phyloP scores from a whole-genome alignment of 2,113 vertebrate genomes.

The Periophthalmodon schlosseri region DNA sequence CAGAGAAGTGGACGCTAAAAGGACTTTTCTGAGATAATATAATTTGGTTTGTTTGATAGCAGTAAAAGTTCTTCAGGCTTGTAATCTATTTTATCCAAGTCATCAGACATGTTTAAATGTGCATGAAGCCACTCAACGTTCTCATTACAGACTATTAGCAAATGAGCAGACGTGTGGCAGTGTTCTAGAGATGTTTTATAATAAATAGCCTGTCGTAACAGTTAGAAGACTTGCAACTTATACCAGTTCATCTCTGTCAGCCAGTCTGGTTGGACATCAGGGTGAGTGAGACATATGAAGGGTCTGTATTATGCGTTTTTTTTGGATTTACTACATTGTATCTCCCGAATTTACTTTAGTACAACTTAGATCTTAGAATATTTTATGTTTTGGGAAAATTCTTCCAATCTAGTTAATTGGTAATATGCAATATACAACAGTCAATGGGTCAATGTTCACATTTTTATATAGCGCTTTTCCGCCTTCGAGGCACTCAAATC shows the following conservation, averaged over 20 bases:
- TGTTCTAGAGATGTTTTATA: neutral
- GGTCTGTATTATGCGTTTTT: neutral
- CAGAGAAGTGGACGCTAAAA: neutral
- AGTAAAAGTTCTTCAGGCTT: neutral
- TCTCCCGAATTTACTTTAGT: too few relatives aligned
- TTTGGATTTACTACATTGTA: neutral
- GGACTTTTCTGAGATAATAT: neutral
- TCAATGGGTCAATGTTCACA: too few relatives aligned
- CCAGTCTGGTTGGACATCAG: neutral
- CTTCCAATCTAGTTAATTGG: too few relatives aligned
- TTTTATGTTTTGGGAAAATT: too few relatives aligned
- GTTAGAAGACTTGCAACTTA: neutral
- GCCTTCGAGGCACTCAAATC: too few relatives aligned
- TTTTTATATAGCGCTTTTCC: too few relatives aligned
- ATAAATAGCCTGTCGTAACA: neutral
- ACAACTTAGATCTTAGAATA: too few relatives aligned
- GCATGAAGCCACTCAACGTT: neutral
- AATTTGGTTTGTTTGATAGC: neutral
- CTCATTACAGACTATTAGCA: neutral
- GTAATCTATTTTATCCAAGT: neutral
- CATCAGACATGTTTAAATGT: neutral
- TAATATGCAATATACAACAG: too few relatives aligned
- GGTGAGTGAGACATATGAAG: neutral
- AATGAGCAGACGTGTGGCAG: neutral
- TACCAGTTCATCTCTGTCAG: neutral